These are phyloP conservation scores for Lagodon rhomboides DNA, from an alignment of 2,797 vertebrate species.

Conservation along the genomic window DNA sequence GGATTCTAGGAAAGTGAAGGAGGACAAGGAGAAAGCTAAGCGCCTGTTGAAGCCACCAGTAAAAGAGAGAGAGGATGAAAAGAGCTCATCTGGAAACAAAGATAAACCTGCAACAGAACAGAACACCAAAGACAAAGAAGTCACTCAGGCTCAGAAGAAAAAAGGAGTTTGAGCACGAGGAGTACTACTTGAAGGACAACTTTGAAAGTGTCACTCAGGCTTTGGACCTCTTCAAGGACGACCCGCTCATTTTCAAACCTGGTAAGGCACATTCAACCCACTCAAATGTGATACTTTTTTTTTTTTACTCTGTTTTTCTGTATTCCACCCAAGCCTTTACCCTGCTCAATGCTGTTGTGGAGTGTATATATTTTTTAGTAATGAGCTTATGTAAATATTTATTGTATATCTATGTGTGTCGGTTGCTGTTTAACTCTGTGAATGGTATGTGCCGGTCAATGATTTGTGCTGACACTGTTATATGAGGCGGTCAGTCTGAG, in stretches of 20 bases:
- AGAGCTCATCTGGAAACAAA: constrained; percentile 68
- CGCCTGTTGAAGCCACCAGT: constrained; percentile 78
- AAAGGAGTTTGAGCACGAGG: constrained; percentile 92
- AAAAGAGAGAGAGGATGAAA: constrained; percentile 72
- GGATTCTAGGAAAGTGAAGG: constrained; percentile 91
- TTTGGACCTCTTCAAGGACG: constrained; percentile 95
- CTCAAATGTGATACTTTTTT: not conserved
- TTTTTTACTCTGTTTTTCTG: constrained; percentile 80
- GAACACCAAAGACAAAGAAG: constrained; percentile 65
- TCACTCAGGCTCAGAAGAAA: constrained; percentile 81
- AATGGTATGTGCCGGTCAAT: too few relatives aligned
- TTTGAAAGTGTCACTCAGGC: constrained; percentile 92
- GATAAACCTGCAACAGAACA: constrained; percentile 68
- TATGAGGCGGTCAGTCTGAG: too few relatives aligned
- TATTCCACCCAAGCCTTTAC: constrained; percentile 98
- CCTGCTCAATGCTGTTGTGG: constrained; percentile 91
- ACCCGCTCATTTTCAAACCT: constrained; percentile 96
- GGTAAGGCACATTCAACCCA: constrained; percentile 82
- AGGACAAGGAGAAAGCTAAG: constrained; percentile 89
- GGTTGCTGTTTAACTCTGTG: too few relatives aligned
- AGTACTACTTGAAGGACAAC: constrained; percentile 95
- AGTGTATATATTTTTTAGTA: constrained; percentile 78
- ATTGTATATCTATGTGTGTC: too few relatives aligned
- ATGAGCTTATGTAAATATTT: constrained; percentile 86
- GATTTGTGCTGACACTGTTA: too few relatives aligned